Evolutionary conservation across 2,888 invertebrate species (phyloP).

Genomic region (Gryllus longicercus): DNA sequence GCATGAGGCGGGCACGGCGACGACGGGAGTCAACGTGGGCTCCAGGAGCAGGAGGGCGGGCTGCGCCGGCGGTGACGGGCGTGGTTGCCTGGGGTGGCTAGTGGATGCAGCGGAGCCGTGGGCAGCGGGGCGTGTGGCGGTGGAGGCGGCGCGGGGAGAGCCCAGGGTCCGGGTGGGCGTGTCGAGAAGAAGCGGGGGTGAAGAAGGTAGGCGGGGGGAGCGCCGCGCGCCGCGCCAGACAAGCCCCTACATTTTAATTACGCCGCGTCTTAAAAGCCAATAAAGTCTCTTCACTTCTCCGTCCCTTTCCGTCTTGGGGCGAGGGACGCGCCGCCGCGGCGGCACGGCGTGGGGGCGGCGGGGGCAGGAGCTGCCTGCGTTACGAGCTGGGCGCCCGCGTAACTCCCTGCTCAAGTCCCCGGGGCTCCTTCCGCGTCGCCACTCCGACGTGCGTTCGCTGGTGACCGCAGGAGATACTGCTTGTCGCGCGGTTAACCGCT

Average conservation of each 20-base stretch:
- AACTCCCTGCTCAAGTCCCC: too few species aligned
- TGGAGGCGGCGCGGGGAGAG: neutral
- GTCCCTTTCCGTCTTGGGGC: neutral
- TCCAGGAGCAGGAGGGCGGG: too few species aligned
- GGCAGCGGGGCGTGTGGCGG: too few species aligned
- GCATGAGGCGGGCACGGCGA: neutral
- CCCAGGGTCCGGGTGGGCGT: neutral
- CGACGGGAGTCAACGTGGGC: neutral
- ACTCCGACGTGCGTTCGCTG: too few species aligned
- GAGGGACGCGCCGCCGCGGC: neutral
- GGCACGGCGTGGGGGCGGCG: neutral
- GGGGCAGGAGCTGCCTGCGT: neutral
- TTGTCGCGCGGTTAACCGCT: too few species aligned
- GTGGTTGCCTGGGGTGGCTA: too few species aligned
- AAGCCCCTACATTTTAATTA: slow-evolving; percentile 37
- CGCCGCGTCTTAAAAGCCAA: slow-evolving; percentile 38
- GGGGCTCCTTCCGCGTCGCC: too few species aligned
- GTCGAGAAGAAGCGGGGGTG: neutral
- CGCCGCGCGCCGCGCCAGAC: slow-evolving; percentile 25
- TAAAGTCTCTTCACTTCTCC: slow-evolving; percentile 33
- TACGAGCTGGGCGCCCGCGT: neutral
- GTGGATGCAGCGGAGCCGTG: too few species aligned
- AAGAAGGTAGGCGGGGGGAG: neutral
- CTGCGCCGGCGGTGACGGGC: too few species aligned
- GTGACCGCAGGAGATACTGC: too few species aligned